Conservation (phyloP, 2,113 vertebrate species). For the Chitala chitala region DNA sequence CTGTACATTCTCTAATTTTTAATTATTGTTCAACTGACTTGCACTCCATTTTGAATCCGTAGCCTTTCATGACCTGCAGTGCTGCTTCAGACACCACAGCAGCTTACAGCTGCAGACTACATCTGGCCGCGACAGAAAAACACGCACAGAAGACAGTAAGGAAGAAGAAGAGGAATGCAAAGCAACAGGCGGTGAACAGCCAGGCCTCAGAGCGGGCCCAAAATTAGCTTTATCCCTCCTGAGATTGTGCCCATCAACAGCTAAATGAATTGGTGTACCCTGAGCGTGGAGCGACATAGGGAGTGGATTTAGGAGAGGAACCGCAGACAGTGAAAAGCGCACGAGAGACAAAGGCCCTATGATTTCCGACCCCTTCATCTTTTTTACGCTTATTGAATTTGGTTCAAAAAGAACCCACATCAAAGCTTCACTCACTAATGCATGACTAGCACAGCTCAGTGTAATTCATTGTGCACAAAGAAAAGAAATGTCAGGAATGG, state of each 20-base stretch:
- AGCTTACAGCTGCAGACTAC: too few species aligned
- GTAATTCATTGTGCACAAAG: conserved; percentile 51
- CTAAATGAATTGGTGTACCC: conserved; percentile 34
- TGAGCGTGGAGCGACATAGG: conserved; percentile 18
- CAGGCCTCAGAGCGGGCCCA: not conserved
- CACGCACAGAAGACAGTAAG: not conserved
- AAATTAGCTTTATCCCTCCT: not conserved
- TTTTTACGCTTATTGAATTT: conserved; percentile 65
- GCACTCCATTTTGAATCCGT: too few species aligned
- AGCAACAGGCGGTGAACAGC: not conserved
- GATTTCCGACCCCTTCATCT: conserved; percentile 56
- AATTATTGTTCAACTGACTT: too few species aligned
- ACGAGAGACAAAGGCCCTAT: conserved; percentile 44
- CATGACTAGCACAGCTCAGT: conserved; percentile 52
- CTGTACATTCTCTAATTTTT: too few species aligned
- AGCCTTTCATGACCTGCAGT: too few species aligned
- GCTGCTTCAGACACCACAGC: too few species aligned
- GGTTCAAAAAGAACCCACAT: conserved; percentile 63
- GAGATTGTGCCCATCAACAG: conserved; percentile 48
- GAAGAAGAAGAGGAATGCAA: not conserved
- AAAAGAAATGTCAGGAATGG: conserved; percentile 49
- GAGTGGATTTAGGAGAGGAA: not conserved
- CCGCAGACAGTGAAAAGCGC: conserved; percentile 39
- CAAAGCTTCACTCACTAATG: conserved; percentile 57
- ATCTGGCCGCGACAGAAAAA: too few species aligned